Base-by-base conservation (phyloP, 2,113 vertebrate species). In the Cryptotis parvus region DNA sequence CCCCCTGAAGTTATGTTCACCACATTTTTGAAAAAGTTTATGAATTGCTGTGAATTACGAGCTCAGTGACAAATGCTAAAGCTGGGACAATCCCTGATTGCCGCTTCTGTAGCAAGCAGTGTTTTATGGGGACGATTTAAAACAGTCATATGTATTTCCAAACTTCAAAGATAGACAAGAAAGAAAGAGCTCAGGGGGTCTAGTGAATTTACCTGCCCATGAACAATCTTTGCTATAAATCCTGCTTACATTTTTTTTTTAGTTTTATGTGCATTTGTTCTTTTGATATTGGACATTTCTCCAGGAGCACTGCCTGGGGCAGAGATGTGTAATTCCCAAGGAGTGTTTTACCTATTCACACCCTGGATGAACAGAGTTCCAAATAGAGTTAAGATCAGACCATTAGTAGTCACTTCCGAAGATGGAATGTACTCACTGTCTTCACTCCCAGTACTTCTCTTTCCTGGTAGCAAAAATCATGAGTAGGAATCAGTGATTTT, bases 1-100 rank as follows among this genome's bases (percentile, higher is more conserved):
- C 95, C 86, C 94, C 95, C 93, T 89, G 92, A 96, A 98, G 96
- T 96, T 96, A 96, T 27, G 41, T 96, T 97, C 91, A 33, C 91
- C 92, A 87, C 43, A 26, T 94, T 97, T n/a, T 95, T 90, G 73
- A 94, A 95, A 95, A 96, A 95, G 87, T 97, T 97, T 97, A 95
- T 97, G 66, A 95, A 94, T 96, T 96, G 94, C 95, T 91, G 10
- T 97, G 97, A 97, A 94, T 97, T 97, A 94, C 14, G 78, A 68
- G 94, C 85, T 73, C 0, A 1, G 41, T 95, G 96, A 97, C 95
- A 95, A 96, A 97, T 91, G 91, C 24, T 0, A 1, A 72, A 76
- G 61, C 81, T 2, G n/a, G n/a, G 70, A 97, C 93, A 97, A 94
- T 95, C 95, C 93, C 92, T 94, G 96, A 96, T 97, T 18, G 10